Evolutionary conservation across 2,797 vertebrate species (phyloP), one percentile per base, ranked within the genome.

Genomic region (Hemibagrus guttatus): DNA sequence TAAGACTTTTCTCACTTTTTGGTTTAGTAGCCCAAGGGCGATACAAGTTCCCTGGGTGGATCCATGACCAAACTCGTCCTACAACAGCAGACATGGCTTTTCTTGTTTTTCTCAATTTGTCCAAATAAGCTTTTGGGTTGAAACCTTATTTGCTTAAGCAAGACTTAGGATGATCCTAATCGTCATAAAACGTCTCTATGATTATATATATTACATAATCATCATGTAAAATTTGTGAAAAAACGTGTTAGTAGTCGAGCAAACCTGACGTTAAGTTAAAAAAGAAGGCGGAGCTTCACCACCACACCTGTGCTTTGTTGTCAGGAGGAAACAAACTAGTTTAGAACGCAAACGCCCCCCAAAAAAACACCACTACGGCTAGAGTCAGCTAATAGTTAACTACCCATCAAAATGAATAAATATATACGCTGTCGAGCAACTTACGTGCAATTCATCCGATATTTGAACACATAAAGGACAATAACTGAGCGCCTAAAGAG

Each of bases 31-130:
- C 91, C 95, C 94, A 94, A 21, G 90, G 90, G 7, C 90, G 89
- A 82, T 92, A 92, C 31, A 91, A 80, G 58, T 91, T 84, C 1
- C 71, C 66, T 0, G 94, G 94, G 56, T 92, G 90, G 59, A 94
- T 75, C 95, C 95, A 96, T 1, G 94, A 91, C 95, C 94, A 94
- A 4, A 92, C 94, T 86, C 88, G 91, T 31, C 93, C 93, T 4
- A 93, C 87, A 52, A 93, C 92, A 88, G 93, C 91, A 3, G 93
- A 68, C 95, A 96, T 96, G 82, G 61, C 75, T 49, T 21, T 71
- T 31, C 5, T 42, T 7, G 13, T 19, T 19, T 23, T n/a, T 14
- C 42, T 85, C 0, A 35, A 28, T 71, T n/a, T 58, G 42, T 16
- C 35, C 64, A 13, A 5, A 21, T 28, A 4, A 74, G 68, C 39